A percentile compares a stretch with the other conserved stretches of the same genome.
Evolutionary conservation across 2,797 vertebrate genomes (phyloP).

Genomic region (Xenops minutus): DNA sequence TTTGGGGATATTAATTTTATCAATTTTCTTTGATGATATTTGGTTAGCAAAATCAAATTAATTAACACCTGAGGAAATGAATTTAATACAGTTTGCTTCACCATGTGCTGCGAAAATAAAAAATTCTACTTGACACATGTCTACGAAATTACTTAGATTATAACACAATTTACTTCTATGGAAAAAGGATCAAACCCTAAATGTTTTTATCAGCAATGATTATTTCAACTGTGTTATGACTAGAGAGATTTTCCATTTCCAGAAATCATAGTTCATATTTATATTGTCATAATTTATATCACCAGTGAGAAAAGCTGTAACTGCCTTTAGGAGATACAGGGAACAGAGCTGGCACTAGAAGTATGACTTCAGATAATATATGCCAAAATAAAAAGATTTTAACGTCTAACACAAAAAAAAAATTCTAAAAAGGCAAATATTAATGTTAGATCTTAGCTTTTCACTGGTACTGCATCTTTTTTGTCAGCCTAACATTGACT

Average conservation of each 20-base stretch:
- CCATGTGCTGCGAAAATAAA: not conserved
- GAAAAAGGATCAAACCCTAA: not conserved
- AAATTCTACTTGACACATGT: not conserved
- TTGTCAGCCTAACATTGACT: not conserved
- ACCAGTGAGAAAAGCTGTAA: not conserved
- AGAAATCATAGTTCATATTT: not conserved
- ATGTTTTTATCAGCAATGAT: not conserved
- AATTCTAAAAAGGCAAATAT: not conserved
- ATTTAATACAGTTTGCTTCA: not conserved
- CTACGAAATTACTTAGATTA: not conserved
- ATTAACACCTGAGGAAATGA: not conserved
- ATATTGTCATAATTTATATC: not conserved
- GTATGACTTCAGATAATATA: not conserved
- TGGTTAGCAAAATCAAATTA: conserved; percentile 8
- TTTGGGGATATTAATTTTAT: not conserved
- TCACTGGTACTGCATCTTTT: not conserved
- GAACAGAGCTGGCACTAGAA: not conserved
- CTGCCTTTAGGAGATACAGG: not conserved
- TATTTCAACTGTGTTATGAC: not conserved
- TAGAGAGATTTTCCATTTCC: not conserved
- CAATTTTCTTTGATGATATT: conserved; percentile 1
- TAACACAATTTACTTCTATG: not conserved
- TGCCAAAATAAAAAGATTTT: not conserved
- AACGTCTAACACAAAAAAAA: not conserved
- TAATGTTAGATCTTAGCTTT: not conserved